A percentile compares a stretch with the other conserved stretches of the same genome.
Conservation (phyloP, 2,797 vertebrate genomes). For the Molossus molossus region DNA sequence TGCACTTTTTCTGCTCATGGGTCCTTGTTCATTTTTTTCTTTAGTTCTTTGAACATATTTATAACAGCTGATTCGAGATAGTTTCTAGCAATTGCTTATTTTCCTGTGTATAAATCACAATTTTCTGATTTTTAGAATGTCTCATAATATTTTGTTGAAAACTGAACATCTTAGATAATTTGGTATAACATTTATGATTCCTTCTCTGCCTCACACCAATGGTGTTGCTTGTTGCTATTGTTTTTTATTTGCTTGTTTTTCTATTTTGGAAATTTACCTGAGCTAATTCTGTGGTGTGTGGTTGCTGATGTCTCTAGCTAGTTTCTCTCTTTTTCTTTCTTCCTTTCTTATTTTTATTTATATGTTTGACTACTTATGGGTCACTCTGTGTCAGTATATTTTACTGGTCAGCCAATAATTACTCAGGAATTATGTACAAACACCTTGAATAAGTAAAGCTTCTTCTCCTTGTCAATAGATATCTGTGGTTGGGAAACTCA, state of each 20-base stretch:
- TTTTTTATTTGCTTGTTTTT: background rate
- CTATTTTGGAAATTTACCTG: background rate
- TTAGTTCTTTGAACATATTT: background rate
- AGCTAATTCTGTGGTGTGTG: background rate
- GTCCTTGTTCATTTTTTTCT: background rate
- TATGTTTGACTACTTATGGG: background rate
- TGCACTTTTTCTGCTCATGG: background rate
- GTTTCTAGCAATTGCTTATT: background rate
- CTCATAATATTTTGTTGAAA: slow-evolving; percentile 9
- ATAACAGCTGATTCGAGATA: background rate
- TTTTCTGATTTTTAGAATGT: background rate
- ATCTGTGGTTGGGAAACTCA: background rate
- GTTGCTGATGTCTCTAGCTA: background rate
- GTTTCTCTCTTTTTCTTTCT: background rate
- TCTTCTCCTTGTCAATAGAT: background rate
- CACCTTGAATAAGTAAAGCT: background rate
- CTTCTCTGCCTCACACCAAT: background rate
- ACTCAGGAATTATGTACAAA: background rate
- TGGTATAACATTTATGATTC: background rate
- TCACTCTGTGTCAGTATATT: background rate
- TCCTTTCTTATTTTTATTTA: background rate
- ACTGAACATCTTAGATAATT: background rate
- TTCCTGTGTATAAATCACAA: background rate
- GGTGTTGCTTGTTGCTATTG: background rate
- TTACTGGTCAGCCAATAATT: background rate